phyloP scores from a whole-genome alignment of 1,140 invertebrate species.

The Acromyrmex heyeri region DNA sequence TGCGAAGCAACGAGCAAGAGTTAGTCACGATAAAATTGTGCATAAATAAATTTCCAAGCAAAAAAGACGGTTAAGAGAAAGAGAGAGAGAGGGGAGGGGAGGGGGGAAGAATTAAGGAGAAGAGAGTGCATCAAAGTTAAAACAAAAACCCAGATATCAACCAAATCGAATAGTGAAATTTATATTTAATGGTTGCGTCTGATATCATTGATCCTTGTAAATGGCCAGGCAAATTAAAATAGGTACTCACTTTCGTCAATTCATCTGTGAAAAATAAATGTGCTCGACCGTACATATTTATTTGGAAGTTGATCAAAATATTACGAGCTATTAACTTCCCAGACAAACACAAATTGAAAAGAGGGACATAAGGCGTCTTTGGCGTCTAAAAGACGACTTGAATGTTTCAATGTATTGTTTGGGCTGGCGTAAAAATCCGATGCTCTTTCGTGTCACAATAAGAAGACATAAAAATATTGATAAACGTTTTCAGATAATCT shows the following conservation, averaged over 20 bases:
- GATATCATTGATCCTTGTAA: neutral
- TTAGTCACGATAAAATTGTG: neutral
- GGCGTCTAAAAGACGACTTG: no score
- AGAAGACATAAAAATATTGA: neutral
- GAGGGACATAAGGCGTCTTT: no score
- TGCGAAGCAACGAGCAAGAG: neutral
- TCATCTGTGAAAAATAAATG: constrained; percentile 1
- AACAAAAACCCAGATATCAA: neutral
- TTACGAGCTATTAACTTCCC: neutral
- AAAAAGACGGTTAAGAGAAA: neutral
- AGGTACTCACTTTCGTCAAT: neutral
- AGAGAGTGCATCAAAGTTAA: neutral
- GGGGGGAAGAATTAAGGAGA: no score
- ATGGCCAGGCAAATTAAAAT: constrained; percentile 5
- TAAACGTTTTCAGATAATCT: constrained; percentile 7
- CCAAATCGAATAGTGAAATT: neutral
- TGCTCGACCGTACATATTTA: neutral
- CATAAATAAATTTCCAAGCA: neutral
- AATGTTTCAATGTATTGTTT: no score
- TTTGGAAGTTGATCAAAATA: neutral
- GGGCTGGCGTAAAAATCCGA: neutral
- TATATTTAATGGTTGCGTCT: neutral
- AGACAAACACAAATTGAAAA: no score
- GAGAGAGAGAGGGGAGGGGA: neutral
- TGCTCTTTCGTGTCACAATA: neutral